Evolutionary conservation across 2,797 vertebrate genomes (phyloP), one percentile per base, ranked within the genome.

Genomic region (Tenualosa thibaudeaui): DNA sequence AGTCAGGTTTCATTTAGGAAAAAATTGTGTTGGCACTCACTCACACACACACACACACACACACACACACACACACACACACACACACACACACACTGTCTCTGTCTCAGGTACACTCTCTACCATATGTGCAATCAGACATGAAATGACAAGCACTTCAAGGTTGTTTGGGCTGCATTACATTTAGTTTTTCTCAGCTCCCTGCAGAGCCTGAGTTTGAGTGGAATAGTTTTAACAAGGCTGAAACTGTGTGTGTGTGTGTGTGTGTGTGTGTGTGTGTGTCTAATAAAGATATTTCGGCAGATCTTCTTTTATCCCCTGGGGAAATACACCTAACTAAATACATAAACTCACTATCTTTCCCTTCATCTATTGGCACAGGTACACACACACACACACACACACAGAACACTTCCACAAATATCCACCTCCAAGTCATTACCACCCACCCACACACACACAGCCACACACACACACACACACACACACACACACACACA

Each of bases 81-180:
- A 19, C 54, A 19, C 54, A 19, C 15, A 51, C 50, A 51, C 54
- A 56, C 54, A 56, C 3, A 56, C 3, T 49, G 46, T 49, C 46
- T 49, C 26, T 9, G 31, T 31, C 31, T 31, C 31, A 31, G 31
- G 31, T 31, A 46, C 83, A 78, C 6, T 2, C 71, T 43, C 65
- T 31, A 22, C 53, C 75, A 49, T 2, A 81, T 68, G 7, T 84
- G 71, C 22, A 58, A 49, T 62, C 40, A 50, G 9, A 68, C 62
- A 81, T 83, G 46, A 60, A 85, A 50, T 85, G 2, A 65, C 84
- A 84, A 88, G 85, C 1, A 43, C 37, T 78, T 46, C 37, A 19
- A 43, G 71, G 37, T 78, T 78, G 19, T 78, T 78, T 46, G 19
- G 37, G 71, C 40, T 8, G 71, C 71, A 78, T 78, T 78, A 78